A percentile compares a stretch with the other conserved stretches of the same genome.
Evolutionary conservation across 2,888 invertebrate genomes (phyloP).

Genomic region (Drosophila anomalata): DNA sequence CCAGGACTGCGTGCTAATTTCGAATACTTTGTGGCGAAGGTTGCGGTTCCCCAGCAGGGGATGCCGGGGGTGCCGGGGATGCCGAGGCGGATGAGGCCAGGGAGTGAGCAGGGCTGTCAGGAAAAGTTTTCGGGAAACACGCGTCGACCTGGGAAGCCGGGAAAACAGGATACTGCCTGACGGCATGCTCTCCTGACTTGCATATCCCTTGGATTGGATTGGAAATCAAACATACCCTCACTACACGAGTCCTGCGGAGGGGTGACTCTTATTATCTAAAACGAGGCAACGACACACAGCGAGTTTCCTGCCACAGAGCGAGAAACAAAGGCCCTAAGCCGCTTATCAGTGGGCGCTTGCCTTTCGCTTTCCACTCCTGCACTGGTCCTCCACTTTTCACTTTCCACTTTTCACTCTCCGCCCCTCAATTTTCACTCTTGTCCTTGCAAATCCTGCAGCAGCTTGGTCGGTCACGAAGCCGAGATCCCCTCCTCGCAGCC

Average conservation of each 20-base stretch:
- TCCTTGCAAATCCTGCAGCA: constrained; percentile 29
- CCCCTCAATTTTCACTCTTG: constrained; percentile 22
- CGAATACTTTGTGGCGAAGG: constrained; percentile 53
- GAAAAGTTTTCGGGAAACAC: constrained; percentile 33
- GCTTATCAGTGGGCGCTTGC: constrained; percentile 23
- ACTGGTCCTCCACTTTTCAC: not conserved
- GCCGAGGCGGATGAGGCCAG: no score
- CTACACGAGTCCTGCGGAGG: not conserved
- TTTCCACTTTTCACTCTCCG: constrained; percentile 5
- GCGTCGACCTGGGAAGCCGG: constrained; percentile 24
- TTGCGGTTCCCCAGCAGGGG: constrained; percentile 13
- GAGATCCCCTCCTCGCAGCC: not conserved
- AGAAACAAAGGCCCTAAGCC: constrained; percentile 18
- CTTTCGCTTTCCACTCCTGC: constrained; percentile 11
- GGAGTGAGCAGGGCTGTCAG: constrained; percentile 26
- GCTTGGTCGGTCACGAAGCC: constrained; percentile 26
- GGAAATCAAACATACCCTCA: not conserved
- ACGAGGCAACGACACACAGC: not conserved
- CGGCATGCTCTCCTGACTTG: no score
- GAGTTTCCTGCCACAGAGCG: not conserved
- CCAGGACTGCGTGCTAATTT: constrained; percentile 51
- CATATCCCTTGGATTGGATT: no score
- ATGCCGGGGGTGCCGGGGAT: no score
- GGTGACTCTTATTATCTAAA: constrained; percentile 26
- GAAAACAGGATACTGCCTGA: constrained; percentile 1